These are phyloP conservation scores for Dendrocopos noguchii DNA, from an alignment of 2,113 vertebrate species.

Conservation along the genomic window DNA sequence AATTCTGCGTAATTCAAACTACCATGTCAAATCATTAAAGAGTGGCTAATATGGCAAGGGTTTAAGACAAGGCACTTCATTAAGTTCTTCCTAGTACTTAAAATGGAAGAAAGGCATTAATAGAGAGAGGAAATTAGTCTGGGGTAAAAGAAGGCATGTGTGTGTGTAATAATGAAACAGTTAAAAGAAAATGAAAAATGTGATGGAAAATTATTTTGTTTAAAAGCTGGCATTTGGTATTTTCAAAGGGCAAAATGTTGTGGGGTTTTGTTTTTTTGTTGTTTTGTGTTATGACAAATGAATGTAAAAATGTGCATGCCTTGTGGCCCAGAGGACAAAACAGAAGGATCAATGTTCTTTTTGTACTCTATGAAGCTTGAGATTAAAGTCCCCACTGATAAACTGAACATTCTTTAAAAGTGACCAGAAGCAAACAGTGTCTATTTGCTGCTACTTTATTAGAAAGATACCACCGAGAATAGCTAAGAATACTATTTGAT, in stretches of 20 bases:
- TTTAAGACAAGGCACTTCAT: conserved; percentile 36
- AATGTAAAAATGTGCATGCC: conserved; percentile 73
- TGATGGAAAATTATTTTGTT: conserved; percentile 66
- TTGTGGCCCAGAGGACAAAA: conserved; percentile 80
- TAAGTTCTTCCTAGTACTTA: conserved; percentile 36
- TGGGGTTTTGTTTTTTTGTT: conserved; percentile 10
- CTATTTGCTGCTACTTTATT: conserved; percentile 87
- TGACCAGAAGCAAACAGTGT: conserved; percentile 87
- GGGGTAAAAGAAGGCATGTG: conserved; percentile 1
- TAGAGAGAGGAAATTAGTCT: conserved; percentile 19
- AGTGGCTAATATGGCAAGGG: conserved; percentile 33
- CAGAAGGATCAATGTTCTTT: conserved; percentile 79
- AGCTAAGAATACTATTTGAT: conserved; percentile 85
- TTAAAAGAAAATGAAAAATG: conserved; percentile 54
- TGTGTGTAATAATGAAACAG: conserved; percentile 19
- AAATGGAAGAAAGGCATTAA: conserved; percentile 19
- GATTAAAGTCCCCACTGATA: conserved; percentile 86
- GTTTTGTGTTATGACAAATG: conserved; percentile 73
- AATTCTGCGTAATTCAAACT: conserved; percentile 49
- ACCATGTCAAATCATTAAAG: conserved; percentile 28
- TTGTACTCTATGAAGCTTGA: conserved; percentile 86
- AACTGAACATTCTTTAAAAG: conserved; percentile 86
- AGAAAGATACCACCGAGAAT: conserved; percentile 86
- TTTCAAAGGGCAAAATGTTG: conserved; percentile 72
- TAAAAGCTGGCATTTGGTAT: conserved; percentile 70